Evolutionary conservation across 2,113 vertebrate species (phyloP), one percentile per base, ranked within the genome.

Genomic region (Osmerus mordax): DNA sequence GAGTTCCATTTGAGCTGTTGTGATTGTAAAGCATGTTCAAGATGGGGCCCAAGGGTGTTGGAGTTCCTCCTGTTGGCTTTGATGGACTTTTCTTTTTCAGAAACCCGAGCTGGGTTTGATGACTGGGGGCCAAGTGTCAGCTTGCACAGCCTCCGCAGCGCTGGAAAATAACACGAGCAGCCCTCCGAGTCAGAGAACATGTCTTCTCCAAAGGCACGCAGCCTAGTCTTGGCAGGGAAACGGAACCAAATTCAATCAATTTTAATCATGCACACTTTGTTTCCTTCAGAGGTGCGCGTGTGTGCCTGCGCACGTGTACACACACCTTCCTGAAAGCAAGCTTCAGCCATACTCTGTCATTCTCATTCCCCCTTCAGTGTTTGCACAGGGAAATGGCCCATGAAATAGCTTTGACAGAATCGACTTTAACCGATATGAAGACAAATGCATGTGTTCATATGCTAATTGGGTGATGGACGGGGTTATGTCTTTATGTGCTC

Each of bases 181-280:
- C 64, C 64, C 28, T 19, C 28, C 23, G 9, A 36, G 53, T 79
- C 73, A 63, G 54, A 74, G 58, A 85, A 76, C 70, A 55, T 62
- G 69, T 55, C 59, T 29, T 85, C 75, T 81, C 56, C 74, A 19
- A 13, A 84, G 84, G 84, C 72, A 83, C 72, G 51, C 60, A 51
- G 55, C 69, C 69, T 71, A 74, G 76, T 86, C 75, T 77, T 84
- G 83, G 85, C 86, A 87, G 79, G 59, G 81, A 82, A 83, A 83
- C 86, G 75, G 82, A 47, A 47, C 41, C 84, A 80, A 82, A 83
- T 85, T 88, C 78, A 85, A 86, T 90, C 86, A 85, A 86, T 86
- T 82, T 75, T 84, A 60, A 67, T 68, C 61, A 75, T 62, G 72
- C 80, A 83, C 76, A 82, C 74, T 71, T 29, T 0, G 2, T 67